Base-by-base conservation (phyloP, 2,888 invertebrate genomes). In the Metellina segmentata region DNA sequence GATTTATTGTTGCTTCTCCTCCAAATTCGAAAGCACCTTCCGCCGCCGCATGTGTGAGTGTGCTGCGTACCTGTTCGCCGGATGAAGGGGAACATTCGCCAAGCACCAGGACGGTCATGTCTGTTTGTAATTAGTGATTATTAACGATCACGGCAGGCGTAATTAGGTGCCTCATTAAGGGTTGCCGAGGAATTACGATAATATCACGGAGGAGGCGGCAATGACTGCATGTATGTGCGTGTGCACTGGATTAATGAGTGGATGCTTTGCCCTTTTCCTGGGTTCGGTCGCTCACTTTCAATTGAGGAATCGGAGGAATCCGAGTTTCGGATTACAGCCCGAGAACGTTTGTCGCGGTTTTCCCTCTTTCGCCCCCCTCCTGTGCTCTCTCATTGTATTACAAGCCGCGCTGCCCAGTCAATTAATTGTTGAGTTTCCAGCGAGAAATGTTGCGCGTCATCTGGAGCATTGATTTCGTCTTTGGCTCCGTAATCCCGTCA, bases 101-200 rank as follows among this genome's bases (percentile, higher is more conserved):
- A 85, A 81, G 52, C 49, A 69, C 49, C 75, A 78, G 87, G 82
- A 83, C 91, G 91, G 91, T 89, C 88, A 92, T 92, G 91, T 92
- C 91, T 92, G 91, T 92, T 92, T 89, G 91, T 92, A 92, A 92
- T 92, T 92, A 92, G 91, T 83, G 91, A 92, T 92, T 92, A 92
- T 92, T 92, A 92, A 92, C 91, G 91, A 92, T 92, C 91, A 92
- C 88, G 91, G 91, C 91, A 92, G 89, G 85, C 91, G 91, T 92
- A 92, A 92, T 92, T 92, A 92, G 91, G 91, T 92, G 91, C 91
- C 91, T 92, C 91, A 92, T 92, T 92, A 92, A 92, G 91, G 91
- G 91, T 92, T 92, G 91, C 91, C 89, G 91, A 81, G 91, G 89
- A 92, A 92, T 92, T 88, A 92, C 88, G 91, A 92, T 92, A 92